Conservation (phyloP, 2,888 invertebrate species). For the Drosophila atripex region DNA sequence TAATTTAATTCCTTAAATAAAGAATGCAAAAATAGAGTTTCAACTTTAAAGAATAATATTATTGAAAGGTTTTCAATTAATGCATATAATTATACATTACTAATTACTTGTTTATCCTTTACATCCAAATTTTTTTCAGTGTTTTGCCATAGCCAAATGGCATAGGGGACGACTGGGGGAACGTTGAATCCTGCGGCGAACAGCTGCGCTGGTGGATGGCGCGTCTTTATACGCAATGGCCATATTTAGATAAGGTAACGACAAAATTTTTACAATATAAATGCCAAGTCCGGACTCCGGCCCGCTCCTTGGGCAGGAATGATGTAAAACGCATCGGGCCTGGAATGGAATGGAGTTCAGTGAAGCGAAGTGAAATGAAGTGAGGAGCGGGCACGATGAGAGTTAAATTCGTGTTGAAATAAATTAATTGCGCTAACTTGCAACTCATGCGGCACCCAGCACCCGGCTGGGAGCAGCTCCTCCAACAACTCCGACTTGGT, state of each 20-base stretch:
- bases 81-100: too few relatives aligned
- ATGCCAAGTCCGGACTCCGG: conserved; percentile 40
- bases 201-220: conserved; percentile 60
- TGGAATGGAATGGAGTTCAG: conserved; percentile 22
- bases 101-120: too few relatives aligned
- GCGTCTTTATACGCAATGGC: conserved; percentile 75
- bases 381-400: conserved; percentile 65
- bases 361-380: conserved; percentile 21
- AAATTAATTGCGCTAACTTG: conserved; percentile 80
- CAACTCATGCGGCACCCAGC: conserved; percentile 73
- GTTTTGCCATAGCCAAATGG: neutral
- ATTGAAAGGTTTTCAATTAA: too few relatives aligned
- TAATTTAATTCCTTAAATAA: too few relatives aligned
- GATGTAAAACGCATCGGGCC: conserved; percentile 67
- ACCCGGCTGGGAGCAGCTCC: conserved; percentile 11
- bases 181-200: conserved; percentile 38
- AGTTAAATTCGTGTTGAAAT: conserved; percentile 79
- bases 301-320: conserved; percentile 54
- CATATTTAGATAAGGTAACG: conserved; percentile 77
- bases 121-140: neutral
- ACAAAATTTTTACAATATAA: conserved; percentile 72
- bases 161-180: conserved; percentile 1
- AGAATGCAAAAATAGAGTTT: too few relatives aligned
- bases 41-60: too few relatives aligned
- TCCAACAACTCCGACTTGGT: conserved; percentile 1